phyloP scores from a whole-genome alignment of 1,140 invertebrate genomes.

The Aphelenchoides fujianensis region DNA sequence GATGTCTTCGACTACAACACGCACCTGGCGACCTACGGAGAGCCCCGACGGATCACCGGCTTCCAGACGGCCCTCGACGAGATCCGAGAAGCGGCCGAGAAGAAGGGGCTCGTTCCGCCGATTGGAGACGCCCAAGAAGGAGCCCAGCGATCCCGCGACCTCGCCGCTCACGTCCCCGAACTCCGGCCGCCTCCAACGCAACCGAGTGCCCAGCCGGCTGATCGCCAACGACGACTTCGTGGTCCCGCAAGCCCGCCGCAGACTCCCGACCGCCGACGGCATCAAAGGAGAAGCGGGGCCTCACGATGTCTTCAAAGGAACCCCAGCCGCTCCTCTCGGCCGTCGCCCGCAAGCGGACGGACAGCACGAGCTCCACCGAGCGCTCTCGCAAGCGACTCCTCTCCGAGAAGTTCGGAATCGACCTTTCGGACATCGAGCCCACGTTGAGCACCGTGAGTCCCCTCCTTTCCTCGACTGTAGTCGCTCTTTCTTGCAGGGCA shows the following conservation, averaged over 20 bases:
- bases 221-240: conserved; percentile 16
- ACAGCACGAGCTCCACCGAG: conserved; percentile 20
- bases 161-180: not conserved
- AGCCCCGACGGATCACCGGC: not conserved
- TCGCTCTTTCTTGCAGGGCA: too few relatives aligned
- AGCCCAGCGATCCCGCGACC: not conserved
- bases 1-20: conserved; percentile 8
- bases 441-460: not conserved
- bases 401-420: conserved; percentile 13
- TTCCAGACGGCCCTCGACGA: conserved; percentile 21
- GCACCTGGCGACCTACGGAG: not conserved
- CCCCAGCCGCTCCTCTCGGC: not conserved
- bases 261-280: not conserved
- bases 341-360: not conserved
- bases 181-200: conserved; percentile 1
- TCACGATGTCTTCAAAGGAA: not conserved
- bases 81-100: conserved; percentile 22
- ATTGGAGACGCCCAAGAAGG: conserved; percentile 16
- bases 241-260: not conserved
- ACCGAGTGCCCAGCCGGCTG: conserved; percentile 16
- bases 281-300: not conserved
- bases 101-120: conserved; percentile 6
- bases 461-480: not conserved
- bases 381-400: conserved; percentile 13
- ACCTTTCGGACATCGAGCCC: conserved; percentile 13